Evolutionary conservation across 2,113 vertebrate genomes (phyloP), one percentile per base, ranked within the genome.

Genomic region (Sebastes fasciatus): DNA sequence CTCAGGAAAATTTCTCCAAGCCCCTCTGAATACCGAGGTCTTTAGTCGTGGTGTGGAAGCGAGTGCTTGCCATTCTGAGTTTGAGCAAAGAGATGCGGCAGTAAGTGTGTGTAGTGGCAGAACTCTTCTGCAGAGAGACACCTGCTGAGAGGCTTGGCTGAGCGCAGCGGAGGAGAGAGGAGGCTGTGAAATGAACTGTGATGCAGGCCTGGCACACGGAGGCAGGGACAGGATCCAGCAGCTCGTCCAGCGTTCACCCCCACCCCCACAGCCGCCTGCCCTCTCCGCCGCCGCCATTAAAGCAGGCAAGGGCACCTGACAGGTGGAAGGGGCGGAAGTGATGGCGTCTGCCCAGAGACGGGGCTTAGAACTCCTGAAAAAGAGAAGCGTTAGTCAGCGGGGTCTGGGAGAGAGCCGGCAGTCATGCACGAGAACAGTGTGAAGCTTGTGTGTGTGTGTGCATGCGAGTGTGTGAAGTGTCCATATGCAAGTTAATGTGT

Each of bases 81-180:
- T 83, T 46, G 87, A 82, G 82, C 84, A 40, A 55, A 73, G 77
- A 89, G 93, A 40, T 75, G 81, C 23, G 21, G 40, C 66, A 83
- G 51, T 55, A 55, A 54, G 68, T 55, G 61, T 26, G 75, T 60
- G 70, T 48, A 14, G 81, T 77, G 86, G 77, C 89, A 89, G 82
- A 84, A 78, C 87, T 90, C 82, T 79, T 89, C 84, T 88, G 91
- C 85, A 82, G 80, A 79, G 79, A 84, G 85, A 88, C 90, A 93
- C 94, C 91, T 93, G 91, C 93, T 90, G 91, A 76, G 93, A 93
- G 85, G 77, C 86, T 93, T 94, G 93, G 93, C 93, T 78, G 76
- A 91, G 91, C 79, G 75, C 54, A 85, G 80, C 66, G 66, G 72
- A 89, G 80, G 66, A 79, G 71, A 87, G 87, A 74, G 72, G 75